Percentiles rank a stretch among this genome's conserved stretches.
phyloP scores from a whole-genome alignment of 1,140 invertebrate genomes.

The Hesperophylax magnus region DNA sequence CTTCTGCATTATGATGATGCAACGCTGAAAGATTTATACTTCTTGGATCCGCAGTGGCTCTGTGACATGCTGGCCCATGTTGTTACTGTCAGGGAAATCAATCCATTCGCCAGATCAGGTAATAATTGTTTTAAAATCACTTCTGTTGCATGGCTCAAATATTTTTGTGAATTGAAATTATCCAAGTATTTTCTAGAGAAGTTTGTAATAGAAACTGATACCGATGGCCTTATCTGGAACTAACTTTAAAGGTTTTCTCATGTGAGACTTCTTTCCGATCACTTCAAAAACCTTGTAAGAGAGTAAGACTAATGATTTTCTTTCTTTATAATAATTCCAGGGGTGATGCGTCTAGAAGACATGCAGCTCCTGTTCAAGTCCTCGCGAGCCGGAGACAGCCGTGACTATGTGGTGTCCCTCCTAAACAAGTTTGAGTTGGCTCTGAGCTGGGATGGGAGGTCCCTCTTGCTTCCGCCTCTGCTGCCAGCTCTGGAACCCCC shows the following conservation, averaged over 20 bases:
- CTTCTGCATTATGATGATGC: constrained; percentile 98
- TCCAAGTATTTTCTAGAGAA: background rate
- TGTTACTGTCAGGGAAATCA: constrained; percentile 95
- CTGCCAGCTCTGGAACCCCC: constrained; percentile 81
- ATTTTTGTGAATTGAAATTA: background rate
- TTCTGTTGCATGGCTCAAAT: background rate
- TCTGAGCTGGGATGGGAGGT: constrained; percentile 94
- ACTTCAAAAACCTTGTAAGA: too few species aligned
- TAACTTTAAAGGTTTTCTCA: too few species aligned
- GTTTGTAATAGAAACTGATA: background rate
- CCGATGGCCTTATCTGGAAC: background rate
- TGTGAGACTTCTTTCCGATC: too few species aligned
- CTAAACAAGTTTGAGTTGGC: constrained; percentile 98
- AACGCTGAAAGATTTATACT: constrained; percentile 94
- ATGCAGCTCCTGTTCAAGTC: constrained; percentile 95
- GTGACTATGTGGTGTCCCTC: constrained; percentile 89
- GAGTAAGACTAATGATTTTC: too few species aligned
- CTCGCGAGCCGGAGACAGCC: constrained; percentile 83
- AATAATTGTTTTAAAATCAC: background rate
- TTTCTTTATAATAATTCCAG: constrained; percentile 53
- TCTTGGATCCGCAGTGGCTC: constrained; percentile 98
- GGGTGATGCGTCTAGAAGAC: constrained; percentile 95
- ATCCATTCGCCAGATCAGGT: constrained; percentile 92
- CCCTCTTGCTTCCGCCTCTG: constrained; percentile 92
- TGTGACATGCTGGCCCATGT: constrained; percentile 98